Evolutionary conservation across 2,113 vertebrate species (phyloP).

Genomic region (Sapajus apella): DNA sequence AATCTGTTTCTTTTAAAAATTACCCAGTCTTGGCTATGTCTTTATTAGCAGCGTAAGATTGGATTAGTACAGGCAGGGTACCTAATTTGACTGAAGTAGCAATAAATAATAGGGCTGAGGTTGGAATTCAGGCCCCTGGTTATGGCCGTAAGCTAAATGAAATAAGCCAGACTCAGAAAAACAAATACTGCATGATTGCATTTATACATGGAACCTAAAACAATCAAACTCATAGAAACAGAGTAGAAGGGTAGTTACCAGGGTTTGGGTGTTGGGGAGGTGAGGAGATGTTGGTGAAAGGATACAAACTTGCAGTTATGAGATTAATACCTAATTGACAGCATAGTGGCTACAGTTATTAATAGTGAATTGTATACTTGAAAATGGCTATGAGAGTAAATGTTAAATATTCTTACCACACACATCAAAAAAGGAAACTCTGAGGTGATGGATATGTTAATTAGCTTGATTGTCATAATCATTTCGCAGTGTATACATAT

Average conservation of each 20-base stretch:
- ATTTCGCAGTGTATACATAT: background rate
- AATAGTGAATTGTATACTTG: background rate
- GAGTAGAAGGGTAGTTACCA: background rate
- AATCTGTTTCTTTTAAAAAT: no score
- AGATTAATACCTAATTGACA: background rate
- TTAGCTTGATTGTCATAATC: background rate
- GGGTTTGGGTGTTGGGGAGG: background rate
- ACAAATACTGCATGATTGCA: background rate
- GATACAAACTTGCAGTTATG: background rate
- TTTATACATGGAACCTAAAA: background rate
- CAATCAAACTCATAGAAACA: no score
- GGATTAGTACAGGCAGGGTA: background rate
- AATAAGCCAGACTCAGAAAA: background rate
- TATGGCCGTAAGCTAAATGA: background rate
- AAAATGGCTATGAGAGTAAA: background rate
- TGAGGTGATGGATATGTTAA: background rate
- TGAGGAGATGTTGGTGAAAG: background rate
- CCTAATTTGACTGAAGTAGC: background rate
- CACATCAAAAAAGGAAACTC: background rate
- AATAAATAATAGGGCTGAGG: background rate
- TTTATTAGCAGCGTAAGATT: no score
- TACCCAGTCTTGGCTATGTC: no score
- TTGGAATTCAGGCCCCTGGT: background rate
- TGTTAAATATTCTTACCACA: background rate
- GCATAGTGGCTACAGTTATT: background rate